Evolutionary conservation across 2,113 vertebrate genomes (phyloP), one percentile per base, ranked within the genome.

Genomic region (Anguilla rostrata): DNA sequence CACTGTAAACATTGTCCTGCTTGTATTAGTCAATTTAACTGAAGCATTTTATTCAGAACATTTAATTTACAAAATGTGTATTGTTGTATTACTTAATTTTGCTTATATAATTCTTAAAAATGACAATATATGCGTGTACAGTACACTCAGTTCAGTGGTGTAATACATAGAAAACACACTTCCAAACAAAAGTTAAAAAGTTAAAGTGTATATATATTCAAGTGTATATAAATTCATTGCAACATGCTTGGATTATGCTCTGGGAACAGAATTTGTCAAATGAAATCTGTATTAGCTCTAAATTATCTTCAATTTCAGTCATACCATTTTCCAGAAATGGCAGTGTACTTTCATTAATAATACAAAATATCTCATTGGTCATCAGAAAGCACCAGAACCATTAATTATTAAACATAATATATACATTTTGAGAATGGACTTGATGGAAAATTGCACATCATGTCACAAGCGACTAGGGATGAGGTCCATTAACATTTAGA

Each of bases 401-500:
- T 80, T 53, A 85, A 85, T 81, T 85, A 81, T 85, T 85, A 80
- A 85, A 60, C 39, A 82, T 53, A 82, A 81, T 39, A 82, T 39
- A 82, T 71, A 71, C 80, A 81, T 86, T 83, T 57, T 86, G 14
- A 71, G 80, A 86, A 71, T 86, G 57, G 82, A 86, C 57, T 49
- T 39, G n/a, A 82, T 34, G 57, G n/a, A 86, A 86, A 86, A 83
- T n/a, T 83, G 81, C 86, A 49, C 63, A 83, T 75, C 39, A 49
- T 49, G 29, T 86, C 16, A 82, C 46, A 86, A 75, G 43, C 83
- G 86, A 78, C 43, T 80, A 83, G 26, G 66, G 39, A 56, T 18
- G 26, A 3, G 20, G 57, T 63, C 84, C 86, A 86, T 79, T 83
- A 87, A 87, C 82, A 87, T n/a, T 79, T 78, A 86, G 86, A 86